phyloP scores from a whole-genome alignment of 1,140 invertebrate genomes.

The Hestina assimilis region DNA sequence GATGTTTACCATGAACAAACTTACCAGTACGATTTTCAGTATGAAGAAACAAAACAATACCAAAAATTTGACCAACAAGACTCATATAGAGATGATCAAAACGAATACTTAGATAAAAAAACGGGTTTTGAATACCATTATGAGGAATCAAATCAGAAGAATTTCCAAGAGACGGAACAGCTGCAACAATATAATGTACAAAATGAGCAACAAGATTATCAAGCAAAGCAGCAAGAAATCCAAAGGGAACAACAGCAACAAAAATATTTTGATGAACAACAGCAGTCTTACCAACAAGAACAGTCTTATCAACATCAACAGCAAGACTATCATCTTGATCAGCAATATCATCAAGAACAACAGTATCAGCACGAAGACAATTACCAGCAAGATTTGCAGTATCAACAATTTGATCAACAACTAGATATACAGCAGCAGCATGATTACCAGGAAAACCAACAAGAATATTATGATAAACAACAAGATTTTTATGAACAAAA shows the following conservation, averaged over 20 bases:
- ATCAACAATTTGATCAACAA: constrained; percentile 56
- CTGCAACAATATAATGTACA: constrained; percentile 34
- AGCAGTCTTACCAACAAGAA: constrained; percentile 16
- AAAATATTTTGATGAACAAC: constrained; percentile 11
- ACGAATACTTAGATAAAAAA: constrained; percentile 44
- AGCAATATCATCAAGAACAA: constrained; percentile 55
- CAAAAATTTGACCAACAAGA: constrained; percentile 43
- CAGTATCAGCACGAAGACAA: constrained; percentile 27
- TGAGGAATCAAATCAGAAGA: constrained; percentile 36
- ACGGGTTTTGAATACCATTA: constrained; percentile 40
- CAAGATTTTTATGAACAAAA: constrained; percentile 28
- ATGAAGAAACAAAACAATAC: constrained; percentile 55
- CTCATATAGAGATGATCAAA: constrained; percentile 34
- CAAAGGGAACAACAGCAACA: constrained; percentile 36
- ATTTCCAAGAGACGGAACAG: constrained; percentile 36
- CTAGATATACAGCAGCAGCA: constrained; percentile 25
- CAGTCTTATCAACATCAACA: constrained; percentile 29
- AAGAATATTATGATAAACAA: constrained; percentile 54
- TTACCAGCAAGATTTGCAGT: constrained; percentile 53
- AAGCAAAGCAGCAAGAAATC: constrained; percentile 19
- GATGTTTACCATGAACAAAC: constrained; percentile 47
- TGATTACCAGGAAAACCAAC: constrained; percentile 55
- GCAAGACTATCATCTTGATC: constrained; percentile 63
- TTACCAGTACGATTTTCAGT: constrained; percentile 78
- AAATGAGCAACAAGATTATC: not conserved